These are phyloP conservation scores for Cyphomyrus discorhynchus DNA, from an alignment of 2,113 vertebrate species.

Conservation along the genomic window DNA sequence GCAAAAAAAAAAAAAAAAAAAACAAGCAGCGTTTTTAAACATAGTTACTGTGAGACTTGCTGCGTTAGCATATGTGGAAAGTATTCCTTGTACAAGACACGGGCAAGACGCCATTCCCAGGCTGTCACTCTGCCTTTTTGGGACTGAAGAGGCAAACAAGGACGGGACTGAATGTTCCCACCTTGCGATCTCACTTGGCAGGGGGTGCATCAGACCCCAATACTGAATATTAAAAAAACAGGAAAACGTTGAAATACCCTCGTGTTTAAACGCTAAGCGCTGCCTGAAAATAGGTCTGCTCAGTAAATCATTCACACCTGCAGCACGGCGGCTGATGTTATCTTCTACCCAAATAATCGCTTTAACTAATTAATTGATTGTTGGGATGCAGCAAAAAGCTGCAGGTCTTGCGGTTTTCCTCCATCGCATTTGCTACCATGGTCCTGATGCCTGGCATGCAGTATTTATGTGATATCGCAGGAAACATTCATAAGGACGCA, in stretches of 20 bases:
- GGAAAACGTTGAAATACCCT: neutral
- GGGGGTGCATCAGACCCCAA: neutral
- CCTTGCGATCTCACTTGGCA: neutral
- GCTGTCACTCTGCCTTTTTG: neutral
- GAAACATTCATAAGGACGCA: neutral
- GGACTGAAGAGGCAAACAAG: neutral
- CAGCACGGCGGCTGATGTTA: neutral
- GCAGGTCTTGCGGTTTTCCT: neutral
- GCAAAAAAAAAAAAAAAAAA: neutral
- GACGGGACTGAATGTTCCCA: neutral
- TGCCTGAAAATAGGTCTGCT: neutral
- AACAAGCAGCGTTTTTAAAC: neutral
- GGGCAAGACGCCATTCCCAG: neutral
- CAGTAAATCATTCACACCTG: neutral
- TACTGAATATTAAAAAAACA: neutral
- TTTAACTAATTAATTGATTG: neutral
- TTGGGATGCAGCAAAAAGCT: neutral
- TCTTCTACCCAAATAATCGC: neutral
- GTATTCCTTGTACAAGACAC: neutral
- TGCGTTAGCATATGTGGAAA: neutral
- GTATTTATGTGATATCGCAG: neutral
- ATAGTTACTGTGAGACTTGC: neutral
- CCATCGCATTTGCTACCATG: neutral
- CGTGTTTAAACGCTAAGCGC: neutral
- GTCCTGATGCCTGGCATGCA: neutral